phyloP scores from a whole-genome alignment of 2,797 vertebrate genomes.

The Urocyon cinereoargenteus region DNA sequence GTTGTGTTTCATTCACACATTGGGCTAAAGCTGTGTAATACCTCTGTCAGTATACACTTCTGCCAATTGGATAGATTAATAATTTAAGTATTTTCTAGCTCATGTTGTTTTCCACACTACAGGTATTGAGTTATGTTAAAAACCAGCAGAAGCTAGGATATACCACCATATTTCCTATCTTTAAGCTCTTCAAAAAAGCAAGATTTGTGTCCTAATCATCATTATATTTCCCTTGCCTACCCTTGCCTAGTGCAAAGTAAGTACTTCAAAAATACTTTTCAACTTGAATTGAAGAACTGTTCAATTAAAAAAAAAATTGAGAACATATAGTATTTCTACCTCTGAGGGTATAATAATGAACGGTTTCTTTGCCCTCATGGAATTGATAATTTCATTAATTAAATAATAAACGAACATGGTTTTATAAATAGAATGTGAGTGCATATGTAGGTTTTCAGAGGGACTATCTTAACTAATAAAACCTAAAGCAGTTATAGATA shows the following conservation, averaged over 20 bases:
- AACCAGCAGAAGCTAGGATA: background rate
- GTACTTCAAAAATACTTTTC: background rate
- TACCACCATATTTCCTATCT: background rate
- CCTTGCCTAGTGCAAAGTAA: background rate
- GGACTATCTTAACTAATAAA: background rate
- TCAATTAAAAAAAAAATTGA: background rate
- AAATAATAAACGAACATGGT: background rate
- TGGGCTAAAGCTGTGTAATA: background rate
- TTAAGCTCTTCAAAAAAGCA: background rate
- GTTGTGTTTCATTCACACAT: slow-evolving; percentile 1
- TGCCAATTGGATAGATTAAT: background rate
- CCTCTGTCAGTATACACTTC: background rate
- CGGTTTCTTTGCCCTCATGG: background rate
- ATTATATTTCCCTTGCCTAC: background rate
- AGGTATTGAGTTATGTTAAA: background rate
- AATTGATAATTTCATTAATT: background rate
- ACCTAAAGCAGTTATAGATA: background rate
- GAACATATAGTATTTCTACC: background rate
- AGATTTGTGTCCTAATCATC: background rate
- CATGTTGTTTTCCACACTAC: background rate
- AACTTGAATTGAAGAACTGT: background rate
- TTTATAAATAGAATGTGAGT: background rate
- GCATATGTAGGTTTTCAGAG: background rate
- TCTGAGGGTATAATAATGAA: background rate
- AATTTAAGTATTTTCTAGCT: background rate